Evolutionary conservation across 2,888 invertebrate species (phyloP).

Genomic region (Blastobasis lacticolella): DNA sequence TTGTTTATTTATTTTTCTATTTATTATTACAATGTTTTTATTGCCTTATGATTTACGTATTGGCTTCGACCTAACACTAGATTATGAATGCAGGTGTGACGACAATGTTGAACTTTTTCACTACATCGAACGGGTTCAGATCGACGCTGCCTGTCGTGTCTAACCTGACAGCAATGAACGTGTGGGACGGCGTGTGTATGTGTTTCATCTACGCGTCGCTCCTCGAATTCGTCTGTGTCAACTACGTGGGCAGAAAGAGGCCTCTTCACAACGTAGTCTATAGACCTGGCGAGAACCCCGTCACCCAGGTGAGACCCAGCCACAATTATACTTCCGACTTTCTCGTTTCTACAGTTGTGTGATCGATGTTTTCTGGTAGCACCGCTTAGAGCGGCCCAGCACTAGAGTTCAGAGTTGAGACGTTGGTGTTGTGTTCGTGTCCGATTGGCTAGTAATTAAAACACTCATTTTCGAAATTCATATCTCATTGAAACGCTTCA

Average conservation of each 20-base stretch:
- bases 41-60: too few species aligned
- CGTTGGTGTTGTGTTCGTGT: too few species aligned
- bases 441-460: too few species aligned
- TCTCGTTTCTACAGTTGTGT: constrained; percentile 13
- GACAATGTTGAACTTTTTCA: constrained; percentile 98
- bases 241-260: constrained; percentile 93
- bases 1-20: too few species aligned
- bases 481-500: too few species aligned
- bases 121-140: constrained; percentile 93
- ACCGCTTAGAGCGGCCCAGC: constrained; percentile 19
- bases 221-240: constrained; percentile 95
- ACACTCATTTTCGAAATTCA: too few species aligned
- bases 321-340: constrained; percentile 1
- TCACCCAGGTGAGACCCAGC: constrained; percentile 83
- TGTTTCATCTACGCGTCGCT: constrained; percentile 97
- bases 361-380: constrained; percentile 28
- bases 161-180: constrained; percentile 95
- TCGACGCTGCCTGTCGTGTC: constrained; percentile 95
- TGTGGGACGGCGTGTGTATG: constrained; percentile 98
- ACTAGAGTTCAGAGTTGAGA: constrained; percentile 2
- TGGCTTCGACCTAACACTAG: not conserved
- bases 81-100: constrained; percentile 84
- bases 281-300: constrained; percentile 91
- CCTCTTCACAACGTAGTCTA: constrained; percentile 92
- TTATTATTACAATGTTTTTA: too few species aligned